Base-by-base conservation (phyloP, 2,113 vertebrate genomes). In the Climacteris rufus region DNA sequence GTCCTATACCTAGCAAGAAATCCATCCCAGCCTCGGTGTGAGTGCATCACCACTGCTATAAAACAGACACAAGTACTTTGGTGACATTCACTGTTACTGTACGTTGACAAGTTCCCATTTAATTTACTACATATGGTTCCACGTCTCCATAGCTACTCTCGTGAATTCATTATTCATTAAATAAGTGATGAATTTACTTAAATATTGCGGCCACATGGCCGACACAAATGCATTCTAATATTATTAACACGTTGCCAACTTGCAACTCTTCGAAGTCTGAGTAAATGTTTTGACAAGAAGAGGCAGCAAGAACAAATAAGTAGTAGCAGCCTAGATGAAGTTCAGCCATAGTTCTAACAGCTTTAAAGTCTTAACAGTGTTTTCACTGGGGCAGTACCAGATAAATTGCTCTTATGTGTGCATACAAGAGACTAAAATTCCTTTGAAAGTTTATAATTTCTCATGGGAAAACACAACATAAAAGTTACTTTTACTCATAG, bases 371-470 rank as follows among this genome's bases (percentile, higher is more conserved):
- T 98, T 98, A 97, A 96, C 97, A 98, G 96, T 98, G 97, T 98
- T 98, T 98, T 98, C 96, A 96, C 96, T 97, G 97, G 97, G 98
- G 98, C 97, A 97, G 97, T 96, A 97, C 97, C 95, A 98, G 98
- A 98, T 98, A 97, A 98, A 98, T 98, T 98, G 96, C 97, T 98
- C 98, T 98, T 98, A 97, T 98, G 97, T 97, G 97, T 97, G 97
- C 97, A 97, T 98, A 96, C 97, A 97, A 97, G 97, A 98, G 98
- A 97, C 97, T 97, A 96, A 98, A 98, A 98, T 98, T 98, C 98
- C 98, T 98, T 98, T 98, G 97, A 98, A 98, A 98, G 98, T 98
- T 98, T 98, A 98, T 98, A 98, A 98, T 98, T 98, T 99, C 98
- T 98, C 98, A 98, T 98, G 98, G 98, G 98, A 98, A 97, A 97